Conservation (phyloP, 2,113 vertebrate genomes). For the Trichomycterus rosablanca region DNA sequence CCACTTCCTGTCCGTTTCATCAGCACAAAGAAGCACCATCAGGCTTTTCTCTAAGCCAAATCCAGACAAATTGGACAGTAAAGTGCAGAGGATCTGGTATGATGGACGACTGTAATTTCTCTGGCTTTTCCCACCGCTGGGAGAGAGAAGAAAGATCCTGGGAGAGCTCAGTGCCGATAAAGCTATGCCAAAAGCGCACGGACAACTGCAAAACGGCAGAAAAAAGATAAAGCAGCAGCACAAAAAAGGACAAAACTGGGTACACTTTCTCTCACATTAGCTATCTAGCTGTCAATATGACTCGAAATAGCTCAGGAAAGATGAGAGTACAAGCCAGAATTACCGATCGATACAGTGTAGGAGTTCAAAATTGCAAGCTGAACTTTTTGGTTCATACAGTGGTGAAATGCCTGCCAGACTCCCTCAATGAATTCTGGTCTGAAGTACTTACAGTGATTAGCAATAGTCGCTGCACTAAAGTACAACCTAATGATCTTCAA, state of each 20-base stretch:
- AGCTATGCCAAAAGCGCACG: slow-evolving; percentile 29
- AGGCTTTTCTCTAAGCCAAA: slow-evolving; percentile 24
- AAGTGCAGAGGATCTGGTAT: slow-evolving; percentile 42
- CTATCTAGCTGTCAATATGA: background rate
- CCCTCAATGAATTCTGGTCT: background rate
- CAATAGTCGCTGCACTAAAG: background rate
- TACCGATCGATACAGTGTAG: background rate
- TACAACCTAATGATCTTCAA: background rate
- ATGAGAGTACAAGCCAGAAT: background rate
- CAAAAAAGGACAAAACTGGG: slow-evolving; percentile 2
- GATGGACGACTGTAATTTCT: slow-evolving; percentile 51
- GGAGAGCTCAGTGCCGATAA: slow-evolving; percentile 30
- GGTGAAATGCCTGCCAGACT: slow-evolving; percentile 2
- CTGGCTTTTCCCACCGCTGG: slow-evolving; percentile 31
- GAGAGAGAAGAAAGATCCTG: slow-evolving; percentile 42
- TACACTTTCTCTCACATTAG: slow-evolving; percentile 1
- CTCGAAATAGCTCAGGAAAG: background rate
- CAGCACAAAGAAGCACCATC: slow-evolving; percentile 41
- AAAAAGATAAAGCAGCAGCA: slow-evolving; percentile 1
- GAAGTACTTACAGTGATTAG: background rate
- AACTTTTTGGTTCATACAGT: background rate
- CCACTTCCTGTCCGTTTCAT: slow-evolving; percentile 46
- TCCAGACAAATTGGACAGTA: slow-evolving; percentile 43
- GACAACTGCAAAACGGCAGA: slow-evolving; percentile 23
- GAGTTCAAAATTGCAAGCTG: background rate